Evolutionary conservation across 2,113 vertebrate species (phyloP), one percentile per base, ranked within the genome.

Genomic region (Pongo abelii): DNA sequence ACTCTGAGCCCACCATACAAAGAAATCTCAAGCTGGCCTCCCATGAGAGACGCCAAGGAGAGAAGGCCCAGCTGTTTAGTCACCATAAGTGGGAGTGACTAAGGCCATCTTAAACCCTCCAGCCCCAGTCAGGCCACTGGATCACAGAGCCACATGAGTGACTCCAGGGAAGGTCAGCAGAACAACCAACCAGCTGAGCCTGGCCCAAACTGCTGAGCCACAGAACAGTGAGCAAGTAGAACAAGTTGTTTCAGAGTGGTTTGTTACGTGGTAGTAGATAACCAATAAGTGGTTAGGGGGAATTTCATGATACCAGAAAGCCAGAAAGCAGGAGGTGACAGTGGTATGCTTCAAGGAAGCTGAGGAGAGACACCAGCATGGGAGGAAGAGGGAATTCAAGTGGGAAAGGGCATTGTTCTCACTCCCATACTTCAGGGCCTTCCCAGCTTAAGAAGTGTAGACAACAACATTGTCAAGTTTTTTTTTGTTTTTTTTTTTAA

Each of bases 371-470:
- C 6, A 18, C 3, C 13, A 30, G 22, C 27, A 32, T 2, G n/a
- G 46, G 2, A 14, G 48, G 55, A 55, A n/a, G 1, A 43, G 48
- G 25, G 22, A 50, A 46, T 40, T 48, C 55, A 72, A 59, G 30
- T 2, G 20, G n/a, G 16, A 32, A 16, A n/a, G 43, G 20, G 1
- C 69, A 27, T 0, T 64, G 0, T 17, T n/a, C 30, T 59, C 0
- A 16, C 64, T 77, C 69, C 59, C 35, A 85, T 0, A 38, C 8
- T 27, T 61, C 2, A 35, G 57, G 59, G 20, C 13, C 67, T 61
- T 84, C 79, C 48, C 46, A 30, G 85, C 35, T 69, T 55, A 25
- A 25, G 9, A 78, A 8, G 22, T 22, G 74, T 25, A 59, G 11
- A 8, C 7, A 35, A 25, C 23, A 91, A 50, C 43, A 70, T 0